Percentiles rank a stretch among this genome's conserved stretches.
Evolutionary conservation across 2,797 vertebrate genomes (phyloP).

Genomic region (Labroides dimidiatus): DNA sequence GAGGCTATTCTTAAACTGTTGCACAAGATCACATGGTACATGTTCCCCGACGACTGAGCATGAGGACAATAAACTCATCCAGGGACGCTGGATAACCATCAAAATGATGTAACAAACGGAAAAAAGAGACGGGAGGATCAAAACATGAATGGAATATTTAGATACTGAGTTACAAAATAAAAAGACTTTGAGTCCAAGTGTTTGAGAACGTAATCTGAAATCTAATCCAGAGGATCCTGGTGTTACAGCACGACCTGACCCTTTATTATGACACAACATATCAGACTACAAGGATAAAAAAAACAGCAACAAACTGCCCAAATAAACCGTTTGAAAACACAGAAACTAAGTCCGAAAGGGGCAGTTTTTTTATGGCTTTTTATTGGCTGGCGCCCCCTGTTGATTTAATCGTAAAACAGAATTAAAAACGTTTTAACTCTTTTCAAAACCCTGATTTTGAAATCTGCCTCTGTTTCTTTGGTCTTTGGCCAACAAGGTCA

Average conservation of each 20-base stretch:
- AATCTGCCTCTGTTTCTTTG: too few species aligned
- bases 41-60: conserved; percentile 2
- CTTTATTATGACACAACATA: background rate
- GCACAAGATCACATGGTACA: conserved; percentile 56
- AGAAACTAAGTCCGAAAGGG: too few species aligned
- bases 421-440: background rate
- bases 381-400: conserved; percentile 8
- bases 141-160: background rate
- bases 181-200: background rate
- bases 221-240: background rate
- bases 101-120: background rate
- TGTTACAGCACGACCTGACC: background rate
- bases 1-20: conserved; percentile 77
- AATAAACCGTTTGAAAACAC: too few species aligned
- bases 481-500: too few species aligned
- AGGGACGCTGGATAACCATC: background rate
- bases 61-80: background rate
- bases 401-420: conserved; percentile 1
- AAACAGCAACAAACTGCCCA: background rate
- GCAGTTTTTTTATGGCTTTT: background rate
- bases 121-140: background rate
- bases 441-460: too few species aligned
- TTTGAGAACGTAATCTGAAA: background rate
- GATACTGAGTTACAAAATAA: background rate
- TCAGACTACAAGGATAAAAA: background rate